phyloP scores from a whole-genome alignment of 2,113 vertebrate species.

The Electrona antarctica region DNA sequence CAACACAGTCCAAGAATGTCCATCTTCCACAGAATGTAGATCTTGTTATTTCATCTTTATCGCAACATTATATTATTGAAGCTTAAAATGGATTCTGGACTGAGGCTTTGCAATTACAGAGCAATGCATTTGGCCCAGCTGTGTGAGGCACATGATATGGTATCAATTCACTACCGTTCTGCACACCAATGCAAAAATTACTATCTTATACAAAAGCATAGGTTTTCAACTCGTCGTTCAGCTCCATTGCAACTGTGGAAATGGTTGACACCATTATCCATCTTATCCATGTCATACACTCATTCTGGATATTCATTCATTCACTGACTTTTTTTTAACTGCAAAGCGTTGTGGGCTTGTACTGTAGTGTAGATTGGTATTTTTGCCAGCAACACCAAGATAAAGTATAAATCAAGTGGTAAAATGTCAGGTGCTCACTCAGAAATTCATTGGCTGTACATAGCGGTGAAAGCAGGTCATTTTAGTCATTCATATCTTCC shows the following conservation, averaged over 20 bases:
- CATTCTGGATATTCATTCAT: too few species aligned
- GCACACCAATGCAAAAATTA: not conserved
- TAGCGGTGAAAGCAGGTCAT: not conserved
- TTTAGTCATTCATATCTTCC: not conserved
- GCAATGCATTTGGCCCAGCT: not conserved
- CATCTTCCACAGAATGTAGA: not conserved
- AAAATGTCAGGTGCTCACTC: not conserved
- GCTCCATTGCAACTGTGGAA: too few species aligned
- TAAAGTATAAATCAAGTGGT: too few species aligned
- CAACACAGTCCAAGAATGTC: not conserved
- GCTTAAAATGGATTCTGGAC: not conserved
- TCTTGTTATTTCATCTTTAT: not conserved
- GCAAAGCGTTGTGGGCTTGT: too few species aligned
- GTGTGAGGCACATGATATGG: constrained; percentile 8
- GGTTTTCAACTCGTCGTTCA: too few species aligned
- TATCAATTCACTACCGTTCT: not conserved
- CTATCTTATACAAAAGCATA: too few species aligned
- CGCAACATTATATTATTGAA: not conserved
- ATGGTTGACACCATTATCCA: too few species aligned
- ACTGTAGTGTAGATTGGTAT: too few species aligned
- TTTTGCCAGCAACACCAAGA: too few species aligned
- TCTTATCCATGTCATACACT: too few species aligned
- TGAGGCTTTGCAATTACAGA: constrained; percentile 6
- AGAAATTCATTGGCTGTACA: not conserved
- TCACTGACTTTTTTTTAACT: too few species aligned